Conservation (phyloP, 2,113 vertebrate species). For the Poicephalus gulielmi region DNA sequence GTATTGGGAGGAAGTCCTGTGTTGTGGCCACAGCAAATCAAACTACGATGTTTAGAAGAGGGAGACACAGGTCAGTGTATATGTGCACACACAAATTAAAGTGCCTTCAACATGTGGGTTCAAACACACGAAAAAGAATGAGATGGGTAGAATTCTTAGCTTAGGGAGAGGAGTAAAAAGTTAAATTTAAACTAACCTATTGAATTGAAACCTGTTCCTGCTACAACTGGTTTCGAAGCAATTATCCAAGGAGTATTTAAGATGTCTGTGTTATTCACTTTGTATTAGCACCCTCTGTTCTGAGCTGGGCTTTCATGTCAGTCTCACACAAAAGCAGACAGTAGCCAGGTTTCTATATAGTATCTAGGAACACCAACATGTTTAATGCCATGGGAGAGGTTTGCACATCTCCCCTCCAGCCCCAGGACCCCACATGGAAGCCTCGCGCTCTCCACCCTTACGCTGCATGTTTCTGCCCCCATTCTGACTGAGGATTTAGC, state of each 20-base stretch:
- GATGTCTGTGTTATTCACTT: accelerated
- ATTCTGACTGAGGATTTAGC: conserved; percentile 43
- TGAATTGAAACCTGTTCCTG: neutral
- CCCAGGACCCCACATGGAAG: neutral
- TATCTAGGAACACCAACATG: accelerated
- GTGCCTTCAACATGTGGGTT: accelerated
- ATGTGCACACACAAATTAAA: neutral
- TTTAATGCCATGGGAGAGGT: neutral
- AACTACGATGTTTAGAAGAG: neutral
- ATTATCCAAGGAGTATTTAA: accelerated
- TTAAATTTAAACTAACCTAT: neutral
- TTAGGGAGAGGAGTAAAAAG: neutral
- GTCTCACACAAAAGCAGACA: neutral
- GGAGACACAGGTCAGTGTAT: neutral
- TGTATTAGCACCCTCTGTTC: accelerated
- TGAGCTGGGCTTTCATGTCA: neutral
- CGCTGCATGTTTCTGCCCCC: neutral
- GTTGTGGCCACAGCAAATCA: neutral
- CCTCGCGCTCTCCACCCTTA: neutral
- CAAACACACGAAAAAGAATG: neutral
- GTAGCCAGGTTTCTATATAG: neutral
- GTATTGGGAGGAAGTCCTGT: neutral
- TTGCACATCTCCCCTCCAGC: neutral
- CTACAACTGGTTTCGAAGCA: neutral
- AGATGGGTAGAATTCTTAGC: neutral